These are phyloP conservation scores for Bhutanitis thaidina DNA, from an alignment of 2,888 invertebrate species.

Conservation along the genomic window DNA sequence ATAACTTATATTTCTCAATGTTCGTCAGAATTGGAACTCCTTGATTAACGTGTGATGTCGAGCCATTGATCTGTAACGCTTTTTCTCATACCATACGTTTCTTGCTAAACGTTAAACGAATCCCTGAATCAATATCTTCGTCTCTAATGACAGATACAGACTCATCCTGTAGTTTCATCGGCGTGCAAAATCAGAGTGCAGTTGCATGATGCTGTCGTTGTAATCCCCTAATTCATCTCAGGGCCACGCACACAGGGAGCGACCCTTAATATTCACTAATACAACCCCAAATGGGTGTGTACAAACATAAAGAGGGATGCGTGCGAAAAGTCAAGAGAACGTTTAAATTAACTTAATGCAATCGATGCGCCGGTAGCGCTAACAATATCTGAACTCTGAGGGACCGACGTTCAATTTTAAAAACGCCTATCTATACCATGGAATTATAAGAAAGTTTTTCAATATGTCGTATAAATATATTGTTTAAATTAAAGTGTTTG, in stretches of 20 bases:
- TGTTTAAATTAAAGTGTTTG: no score
- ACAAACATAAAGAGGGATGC: constrained; percentile 56
- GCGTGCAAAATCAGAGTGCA: constrained; percentile 77
- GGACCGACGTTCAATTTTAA: neutral
- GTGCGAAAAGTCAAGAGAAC: constrained; percentile 76
- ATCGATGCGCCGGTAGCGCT: constrained; percentile 11
- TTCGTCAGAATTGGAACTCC: no score
- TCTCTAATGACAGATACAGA: no score
- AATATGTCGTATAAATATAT: no score
- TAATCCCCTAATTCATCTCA: constrained; percentile 78
- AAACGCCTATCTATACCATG: no score
- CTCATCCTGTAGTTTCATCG: constrained; percentile 49
- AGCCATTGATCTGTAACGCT: no score
- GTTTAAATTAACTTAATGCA: constrained; percentile 50
- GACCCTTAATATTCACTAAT: constrained; percentile 57
- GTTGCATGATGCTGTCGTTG: constrained; percentile 70
- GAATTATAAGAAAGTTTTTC: no score
- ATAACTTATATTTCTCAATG: no score
- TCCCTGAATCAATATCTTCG: no score
- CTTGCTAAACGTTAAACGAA: no score
- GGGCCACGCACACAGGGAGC: constrained; percentile 43
- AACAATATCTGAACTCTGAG: neutral
- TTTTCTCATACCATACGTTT: no score
- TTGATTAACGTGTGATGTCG: no score
- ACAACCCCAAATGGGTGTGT: constrained; percentile 60